Evolutionary conservation across 2,113 vertebrate genomes (phyloP).

Genomic region (Geococcyx californianus): DNA sequence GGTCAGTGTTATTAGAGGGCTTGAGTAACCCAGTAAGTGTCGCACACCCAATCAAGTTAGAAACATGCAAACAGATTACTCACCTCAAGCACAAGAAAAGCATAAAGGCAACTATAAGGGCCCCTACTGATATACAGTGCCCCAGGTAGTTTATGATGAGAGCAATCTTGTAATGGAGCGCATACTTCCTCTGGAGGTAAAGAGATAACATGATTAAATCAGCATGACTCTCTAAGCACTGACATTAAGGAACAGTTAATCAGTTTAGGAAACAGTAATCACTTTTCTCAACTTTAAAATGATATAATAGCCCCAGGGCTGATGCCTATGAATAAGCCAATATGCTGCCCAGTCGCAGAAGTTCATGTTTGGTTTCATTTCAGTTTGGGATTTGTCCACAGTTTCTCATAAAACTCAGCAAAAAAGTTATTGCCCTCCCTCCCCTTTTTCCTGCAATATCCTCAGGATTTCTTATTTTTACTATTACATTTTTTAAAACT

Average conservation of each 20-base stretch:
- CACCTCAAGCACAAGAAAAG: constrained; percentile 96
- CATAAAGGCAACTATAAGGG: constrained; percentile 92
- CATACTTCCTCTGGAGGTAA: constrained; percentile 87
- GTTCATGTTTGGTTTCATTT: neutral
- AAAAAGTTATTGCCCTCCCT: rapidly evolving
- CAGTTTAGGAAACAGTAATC: constrained; percentile 55
- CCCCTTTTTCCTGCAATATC: neutral
- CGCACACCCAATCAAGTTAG: neutral
- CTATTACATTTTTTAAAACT: neutral
- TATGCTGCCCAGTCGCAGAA: neutral
- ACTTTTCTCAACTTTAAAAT: neutral
- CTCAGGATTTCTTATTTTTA: neutral
- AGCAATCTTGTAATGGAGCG: constrained; percentile 91
- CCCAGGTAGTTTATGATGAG: constrained; percentile 98
- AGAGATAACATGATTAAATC: constrained; percentile 69
- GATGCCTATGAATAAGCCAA: neutral
- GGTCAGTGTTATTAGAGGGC: neutral
- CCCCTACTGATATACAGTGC: constrained; percentile 93
- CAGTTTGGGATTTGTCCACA: neutral
- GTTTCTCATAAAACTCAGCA: neutral
- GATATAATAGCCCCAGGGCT: neutral
- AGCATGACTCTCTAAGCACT: constrained; percentile 23
- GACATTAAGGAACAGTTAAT: constrained; percentile 44
- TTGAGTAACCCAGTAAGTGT: neutral
- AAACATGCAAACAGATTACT: constrained; percentile 69